Evolutionary conservation across 2,113 vertebrate species (phyloP), one percentile per base, ranked within the genome.

Genomic region (Antennarius striatus): DNA sequence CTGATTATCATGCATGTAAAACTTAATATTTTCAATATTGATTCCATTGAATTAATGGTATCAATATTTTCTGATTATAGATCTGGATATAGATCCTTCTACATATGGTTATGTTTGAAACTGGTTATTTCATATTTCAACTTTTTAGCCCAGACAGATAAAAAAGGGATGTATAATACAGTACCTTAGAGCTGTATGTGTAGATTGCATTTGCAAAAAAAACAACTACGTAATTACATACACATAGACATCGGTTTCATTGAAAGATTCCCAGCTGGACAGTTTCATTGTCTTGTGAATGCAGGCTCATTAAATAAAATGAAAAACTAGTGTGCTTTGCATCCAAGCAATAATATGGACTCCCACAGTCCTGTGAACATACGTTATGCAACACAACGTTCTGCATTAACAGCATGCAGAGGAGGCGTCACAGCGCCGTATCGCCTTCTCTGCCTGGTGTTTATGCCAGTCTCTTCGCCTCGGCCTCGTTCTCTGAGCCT

Each of bases 371-470:
- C 15, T 50, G 56, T 63, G 62, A 66, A 63, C 65, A 71, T 63
- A 73, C 10, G 61, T 39, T 17, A 61, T 22, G 39, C 54, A 36
- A 8, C 64, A 12, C 29, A 0, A 22, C 36, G 0, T 29, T 62
- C 29, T 16, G 15, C 51, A 45, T 39, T 13, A 57, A 55, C 59
- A 65, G 11, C 49, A 6, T 51, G 70, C 73, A 68, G 52, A 69
- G 56, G 49, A 75, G 51, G 71, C 52, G 45, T 67, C 71, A 10
- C 22, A 42, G 68, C 28, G 13, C 36, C 48, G 2, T 36, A 11
- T 56, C 50, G 12, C 63, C 57, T 69, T 58, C 30, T 63, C 68
- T 46, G 52, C 48, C 49, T 8, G 42, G 17, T 70, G 59, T 75
- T 55, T 56, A 56, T 53, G 60, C 29, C 61, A 67, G 60, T 54